phyloP scores from a whole-genome alignment of 35 echinoderm and acorn worm species.

The Apostichopus californicus region DNA sequence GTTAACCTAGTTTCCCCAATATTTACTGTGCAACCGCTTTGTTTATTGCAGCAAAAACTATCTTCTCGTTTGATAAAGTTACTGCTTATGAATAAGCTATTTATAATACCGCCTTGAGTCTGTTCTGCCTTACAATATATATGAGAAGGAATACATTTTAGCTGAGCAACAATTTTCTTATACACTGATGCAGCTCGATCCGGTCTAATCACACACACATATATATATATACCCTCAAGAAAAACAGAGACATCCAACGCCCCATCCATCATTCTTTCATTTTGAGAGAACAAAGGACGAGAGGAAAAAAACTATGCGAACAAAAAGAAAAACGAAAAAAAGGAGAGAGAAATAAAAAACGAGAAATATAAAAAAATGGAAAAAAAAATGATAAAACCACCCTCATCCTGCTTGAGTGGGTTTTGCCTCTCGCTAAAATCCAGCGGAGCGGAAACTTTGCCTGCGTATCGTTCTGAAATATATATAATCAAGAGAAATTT shows the following conservation, averaged over 20 bases:
- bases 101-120: not conserved
- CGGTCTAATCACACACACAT: not conserved
- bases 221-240: not conserved
- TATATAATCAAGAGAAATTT: conserved; percentile 11
- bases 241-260: not conserved
- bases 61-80: not conserved
- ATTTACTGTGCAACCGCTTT: no score
- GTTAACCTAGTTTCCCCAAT: no score
- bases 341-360: not conserved
- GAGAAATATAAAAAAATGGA: not conserved
- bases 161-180: not conserved
- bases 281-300: not conserved
- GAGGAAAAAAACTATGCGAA: not conserved
- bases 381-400: conserved; percentile 6
- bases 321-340: not conserved
- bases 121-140: conserved; percentile 2
- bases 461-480: conserved; percentile 20
- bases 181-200: not conserved
- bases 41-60: no score
- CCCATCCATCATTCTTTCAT: conserved; percentile 6
- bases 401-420: conserved; percentile 28
- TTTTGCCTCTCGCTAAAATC: conserved; percentile 34
- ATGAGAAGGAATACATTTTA: not conserved
- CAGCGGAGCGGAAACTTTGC: conserved; percentile 33
- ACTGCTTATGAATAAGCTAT: no score